Evolutionary conservation across 2,113 vertebrate species (phyloP).

Genomic region (Lasiurus cinereus): DNA sequence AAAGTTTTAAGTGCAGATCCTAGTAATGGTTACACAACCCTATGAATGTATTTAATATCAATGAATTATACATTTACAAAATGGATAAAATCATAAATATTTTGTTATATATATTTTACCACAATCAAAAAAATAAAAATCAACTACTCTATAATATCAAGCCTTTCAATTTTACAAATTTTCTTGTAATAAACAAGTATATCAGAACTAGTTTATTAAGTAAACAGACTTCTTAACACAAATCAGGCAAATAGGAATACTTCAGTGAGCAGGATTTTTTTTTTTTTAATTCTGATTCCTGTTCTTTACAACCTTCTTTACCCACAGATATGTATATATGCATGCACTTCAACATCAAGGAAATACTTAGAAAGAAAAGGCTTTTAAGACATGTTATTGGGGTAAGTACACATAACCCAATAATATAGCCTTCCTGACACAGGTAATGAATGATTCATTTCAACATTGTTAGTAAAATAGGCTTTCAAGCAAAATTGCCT

Average conservation of each 20-base stretch:
- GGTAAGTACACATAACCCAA: background rate
- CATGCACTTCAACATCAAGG: background rate
- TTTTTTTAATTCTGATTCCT: background rate
- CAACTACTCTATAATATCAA: background rate
- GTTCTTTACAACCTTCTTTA: background rate
- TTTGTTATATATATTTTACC: background rate
- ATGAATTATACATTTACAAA: background rate
- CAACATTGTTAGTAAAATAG: background rate
- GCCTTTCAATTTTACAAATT: background rate
- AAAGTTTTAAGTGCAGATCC: background rate
- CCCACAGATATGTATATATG: background rate
- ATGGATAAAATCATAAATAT: background rate
- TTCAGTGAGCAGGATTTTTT: background rate
- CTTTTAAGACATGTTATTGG: background rate
- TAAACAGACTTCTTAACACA: slow-evolving; percentile 35
- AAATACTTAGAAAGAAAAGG: background rate
- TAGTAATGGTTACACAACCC: background rate
- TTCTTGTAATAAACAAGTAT: slow-evolving; percentile 36
- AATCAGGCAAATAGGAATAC: background rate
- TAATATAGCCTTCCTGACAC: background rate
- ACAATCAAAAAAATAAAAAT: slow-evolving; percentile 26
- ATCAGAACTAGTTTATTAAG: slow-evolving; percentile 45
- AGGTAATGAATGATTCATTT: background rate
- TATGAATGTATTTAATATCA: slow-evolving; percentile 15
- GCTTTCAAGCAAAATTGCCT: background rate